phyloP scores from a whole-genome alignment of 1,140 invertebrate species.

The Babylonia areolata region DNA sequence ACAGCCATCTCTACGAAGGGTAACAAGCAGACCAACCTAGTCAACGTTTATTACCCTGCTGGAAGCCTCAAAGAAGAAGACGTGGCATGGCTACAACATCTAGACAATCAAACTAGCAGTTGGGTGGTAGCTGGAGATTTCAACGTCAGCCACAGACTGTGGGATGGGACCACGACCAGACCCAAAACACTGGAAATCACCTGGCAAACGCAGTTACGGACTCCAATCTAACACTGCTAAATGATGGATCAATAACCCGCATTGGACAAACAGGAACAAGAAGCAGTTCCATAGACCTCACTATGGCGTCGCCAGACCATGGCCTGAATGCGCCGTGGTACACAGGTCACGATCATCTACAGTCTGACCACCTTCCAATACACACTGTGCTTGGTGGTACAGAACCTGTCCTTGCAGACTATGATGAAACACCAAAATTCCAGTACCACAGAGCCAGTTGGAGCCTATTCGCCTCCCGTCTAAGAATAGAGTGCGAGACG shows the following conservation, averaged over 20 bases:
- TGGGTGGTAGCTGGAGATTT: background rate
- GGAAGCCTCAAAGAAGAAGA: background rate
- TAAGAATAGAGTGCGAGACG: background rate
- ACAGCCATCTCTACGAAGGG: background rate
- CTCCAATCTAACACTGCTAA: background rate
- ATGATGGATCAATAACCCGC: background rate
- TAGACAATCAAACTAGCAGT: background rate
- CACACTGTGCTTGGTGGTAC: background rate
- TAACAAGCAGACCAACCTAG: background rate
- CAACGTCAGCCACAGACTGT: conserved; percentile 2
- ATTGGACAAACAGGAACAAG: background rate
- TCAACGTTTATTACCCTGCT: background rate
- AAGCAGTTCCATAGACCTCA: background rate
- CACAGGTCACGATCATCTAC: background rate
- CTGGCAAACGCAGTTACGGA: background rate
- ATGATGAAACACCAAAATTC: background rate
- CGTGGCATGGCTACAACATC: background rate
- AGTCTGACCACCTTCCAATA: background rate
- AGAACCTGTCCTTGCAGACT: background rate
- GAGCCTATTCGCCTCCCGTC: background rate
- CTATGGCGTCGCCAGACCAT: background rate
- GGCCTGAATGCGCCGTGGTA: background rate
- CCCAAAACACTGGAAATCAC: background rate
- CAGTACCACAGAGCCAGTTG: background rate
- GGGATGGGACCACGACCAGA: no score